These are phyloP conservation scores for Idaea dimidiata DNA, from an alignment of 2,888 invertebrate species.

Conservation along the genomic window DNA sequence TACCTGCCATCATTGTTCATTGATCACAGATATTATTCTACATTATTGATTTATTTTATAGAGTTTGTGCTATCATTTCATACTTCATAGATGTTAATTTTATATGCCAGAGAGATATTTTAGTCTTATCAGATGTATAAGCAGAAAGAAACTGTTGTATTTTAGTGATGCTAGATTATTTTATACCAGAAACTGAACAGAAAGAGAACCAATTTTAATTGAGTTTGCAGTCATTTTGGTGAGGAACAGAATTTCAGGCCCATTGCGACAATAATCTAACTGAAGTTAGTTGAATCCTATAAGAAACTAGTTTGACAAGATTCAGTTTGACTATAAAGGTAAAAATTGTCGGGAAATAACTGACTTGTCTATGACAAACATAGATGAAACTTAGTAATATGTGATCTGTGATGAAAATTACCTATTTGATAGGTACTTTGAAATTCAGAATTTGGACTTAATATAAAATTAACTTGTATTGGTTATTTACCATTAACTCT, in stretches of 20 bases:
- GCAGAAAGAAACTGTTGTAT: not conserved
- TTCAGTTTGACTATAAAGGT: too few relatives aligned
- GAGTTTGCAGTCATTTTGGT: not conserved
- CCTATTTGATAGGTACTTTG: too few relatives aligned
- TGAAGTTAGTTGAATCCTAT: not conserved
- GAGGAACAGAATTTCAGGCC: not conserved
- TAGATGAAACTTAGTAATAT: too few relatives aligned
- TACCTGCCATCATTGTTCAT: conserved; percentile 42
- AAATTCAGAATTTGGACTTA: too few relatives aligned
- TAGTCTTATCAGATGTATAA: not conserved
- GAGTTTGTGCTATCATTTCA: not conserved
- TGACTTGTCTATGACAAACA: too few relatives aligned
- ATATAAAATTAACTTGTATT: too few relatives aligned
- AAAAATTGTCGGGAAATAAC: too few relatives aligned
- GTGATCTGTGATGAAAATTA: too few relatives aligned
- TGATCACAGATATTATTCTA: conserved; percentile 5
- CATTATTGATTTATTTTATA: not conserved
- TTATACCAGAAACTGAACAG: not conserved
- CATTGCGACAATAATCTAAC: not conserved
- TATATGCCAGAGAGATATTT: not conserved
- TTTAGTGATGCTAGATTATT: not conserved
- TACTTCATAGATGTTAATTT: not conserved
- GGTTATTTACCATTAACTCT: too few relatives aligned
- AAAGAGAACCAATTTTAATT: not conserved
- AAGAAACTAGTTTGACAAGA: not conserved